These are phyloP conservation scores for Spodoptera exigua DNA, from an alignment of 2,888 invertebrate species.

Conservation along the genomic window DNA sequence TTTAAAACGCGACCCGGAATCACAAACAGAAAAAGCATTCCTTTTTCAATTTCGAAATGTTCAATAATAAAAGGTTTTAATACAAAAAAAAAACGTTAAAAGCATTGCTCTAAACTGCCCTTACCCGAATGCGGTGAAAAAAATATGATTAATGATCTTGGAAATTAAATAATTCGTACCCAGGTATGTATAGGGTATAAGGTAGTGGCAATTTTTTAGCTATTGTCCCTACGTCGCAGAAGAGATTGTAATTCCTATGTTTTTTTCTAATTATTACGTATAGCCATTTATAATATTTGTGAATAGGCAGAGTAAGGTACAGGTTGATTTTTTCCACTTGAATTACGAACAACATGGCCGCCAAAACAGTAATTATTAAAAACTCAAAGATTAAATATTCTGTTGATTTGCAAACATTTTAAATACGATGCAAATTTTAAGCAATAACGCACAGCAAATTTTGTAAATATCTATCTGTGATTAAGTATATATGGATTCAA, in stretches of 20 bases:
- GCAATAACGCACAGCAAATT: conserved; percentile 33
- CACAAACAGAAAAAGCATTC: conserved; percentile 19
- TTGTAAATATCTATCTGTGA: conserved; percentile 9
- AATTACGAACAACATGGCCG: too few species aligned
- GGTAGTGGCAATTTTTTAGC: conserved; percentile 76
- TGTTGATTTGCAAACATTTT: not conserved
- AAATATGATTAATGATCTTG: conserved; percentile 87
- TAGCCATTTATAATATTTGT: too few species aligned
- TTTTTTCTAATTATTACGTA: conserved; percentile 29
- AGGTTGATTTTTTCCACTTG: not conserved
- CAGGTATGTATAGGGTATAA: too few species aligned
- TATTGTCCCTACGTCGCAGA: conserved; percentile 43
- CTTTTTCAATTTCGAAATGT: conserved; percentile 40
- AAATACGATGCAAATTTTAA: not conserved
- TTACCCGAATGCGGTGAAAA: conserved; percentile 77
- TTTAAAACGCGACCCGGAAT: conserved; percentile 22
- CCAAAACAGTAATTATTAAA: too few species aligned
- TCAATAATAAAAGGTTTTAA: conserved; percentile 57
- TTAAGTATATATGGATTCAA: conserved; percentile 21
- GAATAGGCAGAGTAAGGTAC: not conserved
- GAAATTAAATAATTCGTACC: conserved; percentile 81
- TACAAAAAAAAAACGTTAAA: conserved; percentile 72
- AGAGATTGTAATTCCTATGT: conserved; percentile 17
- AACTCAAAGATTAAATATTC: too few species aligned
- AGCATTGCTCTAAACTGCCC: conserved; percentile 76